These are phyloP conservation scores for Sesia bembeciformis DNA, from an alignment of 2,888 invertebrate genomes.

Conservation along the genomic window DNA sequence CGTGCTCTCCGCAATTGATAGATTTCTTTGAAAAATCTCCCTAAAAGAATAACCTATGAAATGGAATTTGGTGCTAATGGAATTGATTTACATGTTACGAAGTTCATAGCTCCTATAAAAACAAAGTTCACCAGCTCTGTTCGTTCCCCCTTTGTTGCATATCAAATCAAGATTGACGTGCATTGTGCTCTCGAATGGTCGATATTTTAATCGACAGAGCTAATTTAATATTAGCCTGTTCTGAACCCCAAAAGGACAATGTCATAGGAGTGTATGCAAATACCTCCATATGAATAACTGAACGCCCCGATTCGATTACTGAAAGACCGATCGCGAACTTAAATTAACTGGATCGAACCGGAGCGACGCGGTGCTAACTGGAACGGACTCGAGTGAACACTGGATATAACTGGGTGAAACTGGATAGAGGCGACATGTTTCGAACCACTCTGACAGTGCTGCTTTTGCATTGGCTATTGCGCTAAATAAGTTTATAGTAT, in stretches of 20 bases:
- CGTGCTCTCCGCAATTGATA: too few relatives aligned
- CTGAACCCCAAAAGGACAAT: constrained; percentile 16
- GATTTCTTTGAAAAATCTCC: too few relatives aligned
- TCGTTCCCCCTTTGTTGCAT: constrained; percentile 12
- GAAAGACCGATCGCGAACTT: constrained; percentile 23
- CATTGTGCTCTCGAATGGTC: constrained; percentile 3
- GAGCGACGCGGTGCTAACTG: constrained; percentile 11
- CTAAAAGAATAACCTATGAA: too few relatives aligned
- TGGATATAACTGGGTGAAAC: neutral
- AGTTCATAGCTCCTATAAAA: too few relatives aligned
- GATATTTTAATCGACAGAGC: constrained; percentile 19
- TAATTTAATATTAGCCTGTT: constrained; percentile 23
- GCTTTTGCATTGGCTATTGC: neutral
- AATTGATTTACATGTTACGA: too few relatives aligned
- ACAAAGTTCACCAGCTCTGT: too few relatives aligned
- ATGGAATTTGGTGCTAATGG: too few relatives aligned
- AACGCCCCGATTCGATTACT: constrained; percentile 26
- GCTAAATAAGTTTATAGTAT: neutral
- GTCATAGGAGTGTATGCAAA: constrained; percentile 14
- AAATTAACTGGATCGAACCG: constrained; percentile 26
- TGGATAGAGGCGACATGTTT: constrained; percentile 9
- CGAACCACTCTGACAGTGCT: constrained; percentile 11
- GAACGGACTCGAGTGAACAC: neutral
- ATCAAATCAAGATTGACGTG: constrained; percentile 4
- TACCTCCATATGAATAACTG: constrained; percentile 25